Evolutionary conservation across 64 coral and sea anemone species (phyloP).

Genomic region (Pachyseris speciosa): DNA sequence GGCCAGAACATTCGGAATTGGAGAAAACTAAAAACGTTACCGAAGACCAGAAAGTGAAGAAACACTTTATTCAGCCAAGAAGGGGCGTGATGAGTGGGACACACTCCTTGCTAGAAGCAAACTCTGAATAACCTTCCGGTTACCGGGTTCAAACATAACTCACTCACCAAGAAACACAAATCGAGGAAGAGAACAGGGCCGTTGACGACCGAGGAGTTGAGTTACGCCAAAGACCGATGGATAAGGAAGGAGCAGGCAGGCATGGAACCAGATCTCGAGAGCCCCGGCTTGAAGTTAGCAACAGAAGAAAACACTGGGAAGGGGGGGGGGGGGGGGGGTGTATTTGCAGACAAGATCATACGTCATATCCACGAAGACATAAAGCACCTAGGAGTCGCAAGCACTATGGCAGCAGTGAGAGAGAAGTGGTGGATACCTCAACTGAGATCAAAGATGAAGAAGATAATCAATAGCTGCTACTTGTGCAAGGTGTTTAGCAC

Average conservation of each 20-base stretch:
- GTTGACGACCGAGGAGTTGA: constrained; percentile 49
- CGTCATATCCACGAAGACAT: no score
- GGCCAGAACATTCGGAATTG: constrained; percentile 47
- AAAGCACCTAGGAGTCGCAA: no score
- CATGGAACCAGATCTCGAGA: constrained; percentile 2
- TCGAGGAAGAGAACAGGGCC: constrained; percentile 14
- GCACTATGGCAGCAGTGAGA: no score
- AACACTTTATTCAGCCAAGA: neutral
- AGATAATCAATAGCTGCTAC: no score
- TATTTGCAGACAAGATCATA: no score
- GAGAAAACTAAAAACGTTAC: neutral
- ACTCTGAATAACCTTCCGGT: constrained; percentile 45
- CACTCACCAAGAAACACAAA: constrained; percentile 5
- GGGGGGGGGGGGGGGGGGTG: no score
- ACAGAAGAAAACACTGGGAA: constrained; percentile 32
- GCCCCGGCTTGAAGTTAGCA: constrained; percentile 47
- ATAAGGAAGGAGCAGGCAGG: constrained; percentile 23
- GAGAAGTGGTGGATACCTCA: no score
- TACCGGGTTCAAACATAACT: constrained; percentile 49
- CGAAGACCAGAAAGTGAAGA: constrained; percentile 33
- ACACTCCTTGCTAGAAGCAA: neutral
- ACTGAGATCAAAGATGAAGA: no score
- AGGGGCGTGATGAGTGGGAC: constrained; percentile 64
- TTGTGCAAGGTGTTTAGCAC: no score
- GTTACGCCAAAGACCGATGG: constrained; percentile 9